Conservation (phyloP, 2,797 vertebrate genomes). For the Columba guinea region DNA sequence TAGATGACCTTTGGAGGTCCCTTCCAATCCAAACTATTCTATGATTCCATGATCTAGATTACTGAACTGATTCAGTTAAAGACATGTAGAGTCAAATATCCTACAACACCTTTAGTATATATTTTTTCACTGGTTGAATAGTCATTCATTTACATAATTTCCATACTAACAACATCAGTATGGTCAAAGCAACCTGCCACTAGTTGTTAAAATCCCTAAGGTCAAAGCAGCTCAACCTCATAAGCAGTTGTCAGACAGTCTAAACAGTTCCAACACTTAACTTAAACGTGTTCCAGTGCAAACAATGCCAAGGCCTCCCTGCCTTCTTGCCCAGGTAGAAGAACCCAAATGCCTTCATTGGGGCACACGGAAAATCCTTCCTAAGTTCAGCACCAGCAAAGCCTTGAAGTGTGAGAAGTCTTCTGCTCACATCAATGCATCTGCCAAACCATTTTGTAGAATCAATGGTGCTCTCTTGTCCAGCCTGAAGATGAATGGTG, state of each 20-base stretch:
- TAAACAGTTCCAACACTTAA: neutral
- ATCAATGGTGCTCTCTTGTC: neutral
- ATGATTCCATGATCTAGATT: neutral
- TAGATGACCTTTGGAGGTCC: too few species aligned
- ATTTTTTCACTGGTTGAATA: neutral
- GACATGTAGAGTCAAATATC: neutral
- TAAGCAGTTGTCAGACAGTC: neutral
- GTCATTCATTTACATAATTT: neutral
- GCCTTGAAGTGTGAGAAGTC: rapidly evolving
- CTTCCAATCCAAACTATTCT: too few species aligned
- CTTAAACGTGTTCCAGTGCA: rapidly evolving
- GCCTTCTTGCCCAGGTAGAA: neutral
- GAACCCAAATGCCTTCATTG: neutral
- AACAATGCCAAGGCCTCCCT: neutral
- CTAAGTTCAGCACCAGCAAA: neutral
- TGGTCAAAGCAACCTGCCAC: neutral
- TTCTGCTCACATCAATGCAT: rapidly evolving
- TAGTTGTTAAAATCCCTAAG: neutral
- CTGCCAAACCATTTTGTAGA: neutral
- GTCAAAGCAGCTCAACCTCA: neutral
- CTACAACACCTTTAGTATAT: neutral
- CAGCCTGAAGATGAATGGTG: rapidly evolving
- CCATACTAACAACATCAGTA: neutral
- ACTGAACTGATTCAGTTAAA: neutral
- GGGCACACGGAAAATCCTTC: neutral